A percentile compares a stretch with the other conserved stretches of the same genome.
Conservation (phyloP, 64 coral and sea anemone species). For the Platygyra sinensis region DNA sequence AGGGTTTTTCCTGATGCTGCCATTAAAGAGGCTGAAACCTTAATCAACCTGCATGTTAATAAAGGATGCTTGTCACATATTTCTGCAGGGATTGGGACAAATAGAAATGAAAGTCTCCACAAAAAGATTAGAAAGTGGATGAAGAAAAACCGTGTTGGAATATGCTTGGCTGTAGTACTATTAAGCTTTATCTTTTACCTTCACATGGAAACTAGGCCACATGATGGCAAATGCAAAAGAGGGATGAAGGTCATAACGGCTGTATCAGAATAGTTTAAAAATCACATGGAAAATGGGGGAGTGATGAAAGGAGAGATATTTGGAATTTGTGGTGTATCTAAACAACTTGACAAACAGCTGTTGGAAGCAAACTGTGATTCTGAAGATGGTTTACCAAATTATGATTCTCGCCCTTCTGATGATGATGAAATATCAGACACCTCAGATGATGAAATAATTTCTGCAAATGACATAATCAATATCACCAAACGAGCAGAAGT, state of each 20-base stretch:
- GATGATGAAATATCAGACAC: too few species aligned
- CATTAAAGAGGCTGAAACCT: constrained; percentile 11
- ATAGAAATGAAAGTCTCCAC: constrained; percentile 45
- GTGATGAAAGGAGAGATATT: neutral
- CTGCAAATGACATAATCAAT: neutral
- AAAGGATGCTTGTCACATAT: constrained; percentile 44
- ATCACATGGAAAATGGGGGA: neutral
- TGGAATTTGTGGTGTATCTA: neutral
- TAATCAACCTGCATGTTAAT: neutral
- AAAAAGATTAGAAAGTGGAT: constrained; percentile 16
- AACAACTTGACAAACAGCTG: neutral
- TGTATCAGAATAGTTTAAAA: neutral
- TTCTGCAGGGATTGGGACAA: constrained; percentile 31
- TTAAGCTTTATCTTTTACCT: neutral
- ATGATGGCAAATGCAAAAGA: neutral
- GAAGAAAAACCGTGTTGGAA: constrained; percentile 17
- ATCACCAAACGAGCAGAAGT: constrained; percentile 6
- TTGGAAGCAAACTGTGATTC: too few species aligned
- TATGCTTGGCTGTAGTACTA: neutral
- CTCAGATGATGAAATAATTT: constrained; percentile 4
- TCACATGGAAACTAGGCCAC: constrained; percentile 2
- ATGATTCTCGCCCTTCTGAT: too few species aligned
- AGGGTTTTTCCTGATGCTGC: neutral
- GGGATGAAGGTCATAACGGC: neutral
- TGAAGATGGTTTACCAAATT: too few species aligned